Percentiles rank a stretch among this genome's conserved stretches.
These are phyloP conservation scores for Xenentodon cancila DNA, from an alignment of 2,797 vertebrate genomes.

Conservation along the genomic window DNA sequence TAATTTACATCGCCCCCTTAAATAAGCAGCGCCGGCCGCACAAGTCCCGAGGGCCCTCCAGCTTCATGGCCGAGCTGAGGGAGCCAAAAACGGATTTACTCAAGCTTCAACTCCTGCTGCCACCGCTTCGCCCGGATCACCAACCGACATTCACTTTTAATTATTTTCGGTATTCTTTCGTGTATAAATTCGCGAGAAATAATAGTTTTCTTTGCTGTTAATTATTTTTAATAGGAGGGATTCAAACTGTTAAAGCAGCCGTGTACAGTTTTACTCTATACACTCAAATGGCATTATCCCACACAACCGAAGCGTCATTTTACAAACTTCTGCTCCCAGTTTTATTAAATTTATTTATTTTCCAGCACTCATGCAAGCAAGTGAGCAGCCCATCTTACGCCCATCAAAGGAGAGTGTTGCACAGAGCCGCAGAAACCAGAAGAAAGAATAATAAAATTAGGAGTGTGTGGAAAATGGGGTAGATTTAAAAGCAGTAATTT, in stretches of 20 bases:
- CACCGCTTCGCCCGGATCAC: conserved; percentile 1
- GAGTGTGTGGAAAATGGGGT: conserved; percentile 29
- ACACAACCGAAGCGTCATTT: not conserved
- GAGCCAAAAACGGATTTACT: conserved; percentile 43
- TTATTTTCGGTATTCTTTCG: not conserved
- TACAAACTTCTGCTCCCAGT: not conserved
- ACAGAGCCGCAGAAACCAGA: conserved; percentile 19
- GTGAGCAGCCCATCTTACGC: conserved; percentile 19
- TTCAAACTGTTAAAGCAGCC: not conserved
- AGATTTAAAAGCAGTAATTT: conserved; percentile 46
- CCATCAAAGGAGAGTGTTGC: conserved; percentile 5
- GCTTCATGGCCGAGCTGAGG: conserved; percentile 50
- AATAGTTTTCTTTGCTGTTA: too few species aligned
- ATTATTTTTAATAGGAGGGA: too few species aligned
- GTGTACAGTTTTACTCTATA: not conserved
- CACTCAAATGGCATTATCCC: not conserved
- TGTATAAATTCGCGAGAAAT: not conserved
- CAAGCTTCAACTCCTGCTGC: conserved; percentile 22
- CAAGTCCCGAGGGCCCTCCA: conserved; percentile 59
- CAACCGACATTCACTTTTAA: conserved; percentile 1
- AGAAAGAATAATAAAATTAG: conserved; percentile 48
- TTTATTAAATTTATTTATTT: not conserved
- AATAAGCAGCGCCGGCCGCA: conserved; percentile 58
- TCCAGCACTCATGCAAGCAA: not conserved
- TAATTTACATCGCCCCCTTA: conserved; percentile 70